Evolutionary conservation across 2,113 vertebrate species (phyloP).

Genomic region (Malurus melanocephalus): DNA sequence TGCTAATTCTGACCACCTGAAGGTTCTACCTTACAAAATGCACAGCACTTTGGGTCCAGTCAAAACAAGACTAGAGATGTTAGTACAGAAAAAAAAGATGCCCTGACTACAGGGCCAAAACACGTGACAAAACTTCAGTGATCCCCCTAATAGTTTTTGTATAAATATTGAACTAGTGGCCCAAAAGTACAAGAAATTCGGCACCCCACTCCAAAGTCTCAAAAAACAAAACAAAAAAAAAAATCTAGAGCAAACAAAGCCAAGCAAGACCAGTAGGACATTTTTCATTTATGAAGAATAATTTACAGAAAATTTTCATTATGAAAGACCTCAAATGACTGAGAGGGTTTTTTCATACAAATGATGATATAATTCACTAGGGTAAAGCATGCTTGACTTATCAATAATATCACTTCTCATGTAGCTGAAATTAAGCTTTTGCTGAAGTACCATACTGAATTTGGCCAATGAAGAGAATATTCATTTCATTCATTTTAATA

Average conservation of each 20-base stretch:
- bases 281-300: background rate
- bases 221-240: background rate
- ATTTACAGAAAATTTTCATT: background rate
- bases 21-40: background rate
- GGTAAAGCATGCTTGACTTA: conserved; percentile 31
- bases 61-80: background rate
- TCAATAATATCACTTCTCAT: conserved; percentile 6
- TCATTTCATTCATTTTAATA: conserved; percentile 27
- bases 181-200: background rate
- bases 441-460: background rate
- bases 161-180: background rate
- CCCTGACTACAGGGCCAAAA: background rate
- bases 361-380: background rate
- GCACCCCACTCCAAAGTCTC: background rate
- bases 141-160: background rate
- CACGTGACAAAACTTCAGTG: background rate
- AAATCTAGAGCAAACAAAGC: background rate
- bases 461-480: background rate
- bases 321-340: background rate
- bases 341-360: background rate
- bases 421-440: conserved; percentile 22
- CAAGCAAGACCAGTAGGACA: background rate
- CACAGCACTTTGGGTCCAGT: background rate
- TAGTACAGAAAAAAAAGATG: background rate
- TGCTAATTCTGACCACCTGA: background rate